A percentile compares a stretch with the other conserved stretches of the same genome.
Conservation (phyloP, 2,113 vertebrate genomes). For the Zeus faber region DNA sequence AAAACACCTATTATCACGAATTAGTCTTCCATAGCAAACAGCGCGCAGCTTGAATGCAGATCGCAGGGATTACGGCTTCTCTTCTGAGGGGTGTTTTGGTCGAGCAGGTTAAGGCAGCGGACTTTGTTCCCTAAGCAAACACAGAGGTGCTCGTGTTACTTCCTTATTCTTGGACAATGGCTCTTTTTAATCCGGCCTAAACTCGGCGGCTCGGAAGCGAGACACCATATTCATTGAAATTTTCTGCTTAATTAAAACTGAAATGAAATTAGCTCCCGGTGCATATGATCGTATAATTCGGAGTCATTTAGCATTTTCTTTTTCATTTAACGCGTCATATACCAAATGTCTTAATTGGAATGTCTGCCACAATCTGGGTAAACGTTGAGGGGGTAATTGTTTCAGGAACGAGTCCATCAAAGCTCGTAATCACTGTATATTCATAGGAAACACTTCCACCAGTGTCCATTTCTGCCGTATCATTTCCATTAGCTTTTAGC, state of each 20-base stretch:
- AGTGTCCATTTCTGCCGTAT: conserved; percentile 41
- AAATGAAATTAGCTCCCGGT: conserved; percentile 71
- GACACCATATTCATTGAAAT: conserved; percentile 70
- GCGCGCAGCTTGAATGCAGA: too few species aligned
- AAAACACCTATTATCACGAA: too few species aligned
- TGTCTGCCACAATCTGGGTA: conserved; percentile 56
- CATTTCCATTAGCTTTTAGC: conserved; percentile 59
- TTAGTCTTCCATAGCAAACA: too few species aligned
- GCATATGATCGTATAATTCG: conserved; percentile 56
- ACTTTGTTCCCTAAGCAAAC: conserved; percentile 32
- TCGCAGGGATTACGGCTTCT: conserved; percentile 33
- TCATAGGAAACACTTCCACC: conserved; percentile 45
- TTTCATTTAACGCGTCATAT: conserved; percentile 80
- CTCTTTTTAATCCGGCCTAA: conserved; percentile 43
- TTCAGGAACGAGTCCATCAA: conserved; percentile 53
- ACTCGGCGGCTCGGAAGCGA: conserved; percentile 59
- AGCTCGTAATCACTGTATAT: conserved; percentile 56
- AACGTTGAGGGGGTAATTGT: conserved; percentile 63
- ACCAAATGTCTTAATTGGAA: conserved; percentile 64
- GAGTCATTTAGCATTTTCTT: conserved; percentile 59
- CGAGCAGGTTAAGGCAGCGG: conserved; percentile 26
- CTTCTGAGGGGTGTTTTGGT: conserved; percentile 13
- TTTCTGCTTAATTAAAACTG: conserved; percentile 74
- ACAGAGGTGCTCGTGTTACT: conserved; percentile 31
- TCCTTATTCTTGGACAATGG: conserved; percentile 26